phyloP scores from a whole-genome alignment of 2,113 vertebrate species.

The Puffinus mauretanicus region DNA sequence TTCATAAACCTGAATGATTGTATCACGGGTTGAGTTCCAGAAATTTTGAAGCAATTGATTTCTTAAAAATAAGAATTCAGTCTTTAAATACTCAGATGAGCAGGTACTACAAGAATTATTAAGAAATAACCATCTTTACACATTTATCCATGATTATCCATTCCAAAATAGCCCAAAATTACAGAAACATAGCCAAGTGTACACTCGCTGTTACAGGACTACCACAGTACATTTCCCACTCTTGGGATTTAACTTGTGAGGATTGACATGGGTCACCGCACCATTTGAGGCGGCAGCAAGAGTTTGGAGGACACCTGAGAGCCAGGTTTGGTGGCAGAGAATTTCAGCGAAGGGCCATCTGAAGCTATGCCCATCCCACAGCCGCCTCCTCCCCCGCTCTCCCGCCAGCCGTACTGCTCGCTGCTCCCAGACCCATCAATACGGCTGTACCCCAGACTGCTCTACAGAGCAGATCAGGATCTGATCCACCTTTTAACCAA shows the following conservation, averaged over 20 bases:
- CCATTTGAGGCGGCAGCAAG: not conserved
- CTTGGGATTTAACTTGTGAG: not conserved
- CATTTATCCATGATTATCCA: not conserved
- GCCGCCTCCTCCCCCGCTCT: not conserved
- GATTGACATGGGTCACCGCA: rapidly evolving
- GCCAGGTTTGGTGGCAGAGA: not conserved
- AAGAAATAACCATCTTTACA: not conserved
- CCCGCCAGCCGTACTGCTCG: rapidly evolving
- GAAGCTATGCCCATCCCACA: not conserved
- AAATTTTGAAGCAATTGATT: not conserved
- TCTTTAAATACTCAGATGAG: not conserved
- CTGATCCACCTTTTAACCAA: not conserved
- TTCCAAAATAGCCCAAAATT: not conserved
- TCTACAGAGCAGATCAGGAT: not conserved
- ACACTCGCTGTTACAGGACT: not conserved
- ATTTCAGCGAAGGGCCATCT: not conserved
- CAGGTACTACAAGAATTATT: not conserved
- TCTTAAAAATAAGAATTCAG: not conserved
- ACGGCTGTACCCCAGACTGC: not conserved
- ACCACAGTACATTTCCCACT: not conserved
- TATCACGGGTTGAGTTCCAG: not conserved
- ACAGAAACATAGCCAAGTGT: not conserved
- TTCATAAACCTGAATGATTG: not conserved
- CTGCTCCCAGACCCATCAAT: not conserved
- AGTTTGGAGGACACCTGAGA: not conserved